Conservation (phyloP, 2,113 vertebrate genomes). For the Protobothrops mucrosquamatus region DNA sequence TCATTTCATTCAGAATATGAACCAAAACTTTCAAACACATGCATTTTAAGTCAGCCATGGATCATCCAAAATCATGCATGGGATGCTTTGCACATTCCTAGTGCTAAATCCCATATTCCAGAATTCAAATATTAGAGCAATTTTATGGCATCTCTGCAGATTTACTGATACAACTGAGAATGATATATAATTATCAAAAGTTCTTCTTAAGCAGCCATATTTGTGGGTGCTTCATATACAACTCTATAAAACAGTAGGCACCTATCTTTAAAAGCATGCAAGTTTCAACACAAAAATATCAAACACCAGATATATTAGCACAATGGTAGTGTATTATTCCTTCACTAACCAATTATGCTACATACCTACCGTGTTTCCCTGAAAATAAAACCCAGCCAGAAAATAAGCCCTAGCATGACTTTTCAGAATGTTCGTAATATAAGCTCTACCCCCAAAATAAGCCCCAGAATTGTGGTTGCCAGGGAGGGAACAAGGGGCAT, state of each 20-base stretch:
- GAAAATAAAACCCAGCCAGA: no score
- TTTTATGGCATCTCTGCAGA: neutral
- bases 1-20: neutral
- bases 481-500: no score
- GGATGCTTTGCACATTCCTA: neutral
- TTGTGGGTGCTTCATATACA: neutral
- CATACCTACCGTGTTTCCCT: no score
- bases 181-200: neutral
- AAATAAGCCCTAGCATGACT: no score
- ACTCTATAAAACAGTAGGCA: neutral
- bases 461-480: no score
- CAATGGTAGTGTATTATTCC: neutral
- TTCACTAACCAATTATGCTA: neutral
- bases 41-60: neutral
- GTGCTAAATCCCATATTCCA: neutral
- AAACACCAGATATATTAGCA: neutral
- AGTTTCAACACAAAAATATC: neutral
- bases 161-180: neutral
- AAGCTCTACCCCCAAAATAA: no score
- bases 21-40: neutral
- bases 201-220: neutral
- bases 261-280: neutral
- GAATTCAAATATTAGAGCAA: neutral
- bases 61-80: neutral
- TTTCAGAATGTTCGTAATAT: no score